Conservation (phyloP, 1,140 invertebrate species). For the Cydia fagiglandana region DNA sequence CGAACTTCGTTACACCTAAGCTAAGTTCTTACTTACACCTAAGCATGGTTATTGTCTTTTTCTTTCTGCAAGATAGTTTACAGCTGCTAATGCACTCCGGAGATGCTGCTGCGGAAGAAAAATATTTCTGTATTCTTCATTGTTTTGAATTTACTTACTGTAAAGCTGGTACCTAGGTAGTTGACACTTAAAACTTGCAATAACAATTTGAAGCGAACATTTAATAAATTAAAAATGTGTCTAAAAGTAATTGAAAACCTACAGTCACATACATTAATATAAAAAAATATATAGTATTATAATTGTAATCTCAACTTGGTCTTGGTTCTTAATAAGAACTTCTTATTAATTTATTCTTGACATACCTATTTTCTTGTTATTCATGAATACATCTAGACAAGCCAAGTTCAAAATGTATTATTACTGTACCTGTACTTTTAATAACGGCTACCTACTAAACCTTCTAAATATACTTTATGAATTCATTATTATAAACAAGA, state of each 20-base stretch:
- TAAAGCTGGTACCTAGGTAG: neutral
- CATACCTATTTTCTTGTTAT: too few species aligned
- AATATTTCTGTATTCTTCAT: neutral
- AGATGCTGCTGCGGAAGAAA: conserved; percentile 6
- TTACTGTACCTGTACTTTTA: too few species aligned
- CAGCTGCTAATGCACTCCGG: conserved; percentile 14
- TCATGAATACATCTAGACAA: too few species aligned
- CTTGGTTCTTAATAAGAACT: too few species aligned
- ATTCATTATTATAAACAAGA: neutral
- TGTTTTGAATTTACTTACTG: conserved; percentile 5
- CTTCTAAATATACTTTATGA: neutral
- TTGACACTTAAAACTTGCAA: neutral
- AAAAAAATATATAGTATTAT: too few species aligned
- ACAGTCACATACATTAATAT: too few species aligned
- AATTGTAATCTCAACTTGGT: too few species aligned
- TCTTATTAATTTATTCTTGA: too few species aligned
- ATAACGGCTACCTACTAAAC: too few species aligned
- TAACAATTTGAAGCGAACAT: neutral
- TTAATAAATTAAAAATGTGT: too few species aligned
- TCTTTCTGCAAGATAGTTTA: conserved; percentile 8
- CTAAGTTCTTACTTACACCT: conserved; percentile 1
- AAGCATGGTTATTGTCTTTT: conserved; percentile 20
- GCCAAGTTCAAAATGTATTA: too few species aligned
- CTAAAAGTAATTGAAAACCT: too few species aligned
- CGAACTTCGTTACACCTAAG: neutral